A percentile compares a stretch with the other conserved stretches of the same genome.
Evolutionary conservation across 2,888 invertebrate genomes (phyloP).

Genomic region (Leistus spinibarbis): DNA sequence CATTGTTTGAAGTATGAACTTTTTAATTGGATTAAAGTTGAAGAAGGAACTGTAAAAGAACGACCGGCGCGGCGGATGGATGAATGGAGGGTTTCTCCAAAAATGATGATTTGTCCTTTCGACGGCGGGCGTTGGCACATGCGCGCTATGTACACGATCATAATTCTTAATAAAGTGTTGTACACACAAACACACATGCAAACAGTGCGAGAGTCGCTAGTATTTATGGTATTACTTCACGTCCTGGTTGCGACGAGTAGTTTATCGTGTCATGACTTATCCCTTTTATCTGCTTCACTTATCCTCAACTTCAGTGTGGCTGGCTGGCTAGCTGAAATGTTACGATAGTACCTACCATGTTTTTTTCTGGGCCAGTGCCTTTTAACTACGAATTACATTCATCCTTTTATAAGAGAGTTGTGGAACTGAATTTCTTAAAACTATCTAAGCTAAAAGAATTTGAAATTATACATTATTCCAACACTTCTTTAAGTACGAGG

Average conservation of each 20-base stretch:
- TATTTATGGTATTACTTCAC: slow-evolving; percentile 30
- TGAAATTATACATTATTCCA: too few species aligned
- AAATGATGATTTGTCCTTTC: neutral
- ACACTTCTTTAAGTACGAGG: too few species aligned
- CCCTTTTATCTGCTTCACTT: slow-evolving; percentile 22
- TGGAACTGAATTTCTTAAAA: too few species aligned
- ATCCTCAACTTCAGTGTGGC: neutral
- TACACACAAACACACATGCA: neutral
- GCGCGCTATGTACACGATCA: slow-evolving; percentile 15
- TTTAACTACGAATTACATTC: neutral
- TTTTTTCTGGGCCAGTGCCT: neutral
- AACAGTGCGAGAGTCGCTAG: too few species aligned
- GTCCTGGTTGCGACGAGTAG: slow-evolving; percentile 9
- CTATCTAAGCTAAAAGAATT: too few species aligned
- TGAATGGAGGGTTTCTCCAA: neutral
- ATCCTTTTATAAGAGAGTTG: too few species aligned
- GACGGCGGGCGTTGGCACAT: neutral
- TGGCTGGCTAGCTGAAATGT: neutral
- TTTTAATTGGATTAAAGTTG: slow-evolving; percentile 3
- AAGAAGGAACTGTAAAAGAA: neutral
- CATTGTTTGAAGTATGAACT: neutral
- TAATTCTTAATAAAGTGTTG: slow-evolving; percentile 27
- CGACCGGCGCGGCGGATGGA: neutral
- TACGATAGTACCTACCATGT: neutral
- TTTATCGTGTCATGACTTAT: slow-evolving; percentile 23